A percentile compares a stretch with the other conserved stretches of the same genome.
These are phyloP conservation scores for Oophaga pumilio DNA, from an alignment of 2,113 vertebrate genomes.

Conservation along the genomic window DNA sequence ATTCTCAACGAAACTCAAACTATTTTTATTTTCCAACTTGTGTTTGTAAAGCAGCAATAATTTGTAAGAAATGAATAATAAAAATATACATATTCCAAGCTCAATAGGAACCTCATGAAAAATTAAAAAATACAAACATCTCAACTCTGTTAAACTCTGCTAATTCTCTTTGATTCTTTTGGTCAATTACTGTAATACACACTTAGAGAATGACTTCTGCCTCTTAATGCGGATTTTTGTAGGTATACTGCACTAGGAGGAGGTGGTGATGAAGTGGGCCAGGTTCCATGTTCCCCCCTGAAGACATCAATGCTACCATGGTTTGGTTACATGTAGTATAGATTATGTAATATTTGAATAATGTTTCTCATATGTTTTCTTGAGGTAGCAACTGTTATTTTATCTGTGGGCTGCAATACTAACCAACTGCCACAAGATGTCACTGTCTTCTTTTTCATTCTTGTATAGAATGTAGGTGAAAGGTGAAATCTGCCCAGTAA, in stretches of 20 bases:
- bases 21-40: not conserved
- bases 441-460: no score
- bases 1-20: not conserved
- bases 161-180: not conserved
- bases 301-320: no score
- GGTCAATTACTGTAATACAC: not conserved
- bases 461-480: no score
- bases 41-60: not conserved
- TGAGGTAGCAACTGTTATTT: no score
- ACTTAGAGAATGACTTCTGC: not conserved
- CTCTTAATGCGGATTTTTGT: not conserved
- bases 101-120: not conserved
- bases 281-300: no score
- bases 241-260: not conserved
- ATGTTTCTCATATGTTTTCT: no score
- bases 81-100: not conserved
- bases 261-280: no score
- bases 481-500: no score
- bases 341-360: no score
- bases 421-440: no score
- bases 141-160: not conserved
- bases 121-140: not conserved
- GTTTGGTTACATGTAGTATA: no score
- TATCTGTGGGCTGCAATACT: no score
- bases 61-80: not conserved